A percentile compares a stretch with the other conserved stretches of the same genome.
These are phyloP conservation scores for Campylorhamphus procurvoides DNA, from an alignment of 2,113 vertebrate species.

Conservation along the genomic window DNA sequence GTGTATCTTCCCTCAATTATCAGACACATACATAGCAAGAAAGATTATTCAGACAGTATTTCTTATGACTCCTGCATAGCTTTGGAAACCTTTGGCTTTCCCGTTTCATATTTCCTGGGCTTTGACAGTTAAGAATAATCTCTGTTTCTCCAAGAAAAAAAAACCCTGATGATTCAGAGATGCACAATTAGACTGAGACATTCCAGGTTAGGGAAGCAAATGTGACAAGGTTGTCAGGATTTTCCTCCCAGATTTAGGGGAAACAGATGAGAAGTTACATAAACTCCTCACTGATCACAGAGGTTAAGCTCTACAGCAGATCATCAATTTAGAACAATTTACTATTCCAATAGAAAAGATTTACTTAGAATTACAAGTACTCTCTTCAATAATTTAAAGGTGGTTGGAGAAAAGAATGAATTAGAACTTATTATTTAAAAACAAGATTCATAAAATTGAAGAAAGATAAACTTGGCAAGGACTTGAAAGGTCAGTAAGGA, in stretches of 20 bases:
- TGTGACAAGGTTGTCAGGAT: neutral
- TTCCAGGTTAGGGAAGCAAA: neutral
- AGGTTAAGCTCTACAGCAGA: neutral
- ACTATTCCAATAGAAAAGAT: neutral
- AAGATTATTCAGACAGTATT: neutral
- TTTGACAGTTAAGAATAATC: neutral
- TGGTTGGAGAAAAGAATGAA: neutral
- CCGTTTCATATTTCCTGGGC: neutral
- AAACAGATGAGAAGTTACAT: neutral
- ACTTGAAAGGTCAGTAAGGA: neutral
- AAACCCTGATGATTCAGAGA: neutral
- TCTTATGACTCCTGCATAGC: neutral
- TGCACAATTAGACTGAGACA: neutral
- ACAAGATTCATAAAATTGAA: neutral
- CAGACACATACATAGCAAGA: fast-evolving
- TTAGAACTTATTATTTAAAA: neutral
- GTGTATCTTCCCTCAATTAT: neutral
- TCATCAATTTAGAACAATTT: neutral
- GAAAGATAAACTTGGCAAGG: neutral
- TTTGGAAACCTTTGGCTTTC: neutral
- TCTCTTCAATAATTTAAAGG: neutral
- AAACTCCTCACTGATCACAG: neutral
- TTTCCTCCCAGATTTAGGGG: neutral
- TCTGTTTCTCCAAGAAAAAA: neutral
- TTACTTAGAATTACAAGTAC: neutral